Evolutionary conservation across 2,888 invertebrate genomes (phyloP).

Genomic region (Limnephilus auricula): DNA sequence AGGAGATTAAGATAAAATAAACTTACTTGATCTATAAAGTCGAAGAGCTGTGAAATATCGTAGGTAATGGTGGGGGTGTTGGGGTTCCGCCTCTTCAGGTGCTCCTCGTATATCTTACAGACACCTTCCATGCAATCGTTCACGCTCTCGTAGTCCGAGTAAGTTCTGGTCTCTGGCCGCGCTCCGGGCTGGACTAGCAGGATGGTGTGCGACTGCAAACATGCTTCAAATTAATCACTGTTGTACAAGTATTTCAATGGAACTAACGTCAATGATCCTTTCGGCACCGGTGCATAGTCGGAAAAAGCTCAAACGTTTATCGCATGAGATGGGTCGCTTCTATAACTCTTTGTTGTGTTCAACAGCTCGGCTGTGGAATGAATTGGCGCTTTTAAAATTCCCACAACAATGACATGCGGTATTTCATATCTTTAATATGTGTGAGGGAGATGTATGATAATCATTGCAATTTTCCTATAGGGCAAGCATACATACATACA

Average conservation of each 20-base stretch:
- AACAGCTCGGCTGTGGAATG: no score
- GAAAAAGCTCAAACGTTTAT: no score
- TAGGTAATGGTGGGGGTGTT: constrained; percentile 98
- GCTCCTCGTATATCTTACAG: constrained; percentile 99
- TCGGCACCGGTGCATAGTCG: no score
- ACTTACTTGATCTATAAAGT: constrained; percentile 94
- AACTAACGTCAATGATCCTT: no score
- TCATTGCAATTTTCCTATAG: no score
- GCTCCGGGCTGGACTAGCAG: constrained; percentile 95
- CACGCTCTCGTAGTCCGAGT: constrained; percentile 98
- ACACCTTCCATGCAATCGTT: constrained; percentile 99
- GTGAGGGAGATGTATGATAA: no score
- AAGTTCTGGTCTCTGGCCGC: constrained; percentile 97
- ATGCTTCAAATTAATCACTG: not conserved
- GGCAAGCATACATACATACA: no score
- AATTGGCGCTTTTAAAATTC: no score
- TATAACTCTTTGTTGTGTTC: no score
- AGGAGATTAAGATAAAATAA: not conserved
- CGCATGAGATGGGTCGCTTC: no score
- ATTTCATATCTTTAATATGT: no score
- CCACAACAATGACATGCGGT: no score
- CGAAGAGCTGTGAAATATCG: constrained; percentile 98
- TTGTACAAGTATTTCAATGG: not conserved
- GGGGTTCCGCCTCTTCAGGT: constrained; percentile 96
- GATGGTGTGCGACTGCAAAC: constrained; percentile 95